Evolutionary conservation across 1,140 invertebrate genomes (phyloP).

Genomic region (Drosophila sp.): DNA sequence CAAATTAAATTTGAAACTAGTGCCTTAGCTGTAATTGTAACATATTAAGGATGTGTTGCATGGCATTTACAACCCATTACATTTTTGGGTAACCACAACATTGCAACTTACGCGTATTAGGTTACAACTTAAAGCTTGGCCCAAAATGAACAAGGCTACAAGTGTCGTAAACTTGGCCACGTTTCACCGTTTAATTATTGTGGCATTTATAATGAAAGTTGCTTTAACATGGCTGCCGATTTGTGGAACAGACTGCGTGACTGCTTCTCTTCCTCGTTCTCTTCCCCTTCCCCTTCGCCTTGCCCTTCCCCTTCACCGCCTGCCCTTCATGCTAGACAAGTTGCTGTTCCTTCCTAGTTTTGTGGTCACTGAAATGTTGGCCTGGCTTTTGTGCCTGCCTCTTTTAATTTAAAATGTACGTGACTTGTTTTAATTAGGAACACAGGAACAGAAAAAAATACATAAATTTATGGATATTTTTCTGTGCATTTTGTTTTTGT

Average conservation of each 20-base stretch:
- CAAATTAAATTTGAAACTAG: slow-evolving; percentile 28
- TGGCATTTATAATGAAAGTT: slow-evolving; percentile 54
- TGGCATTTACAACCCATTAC: slow-evolving; percentile 2
- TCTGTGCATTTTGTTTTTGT: neutral
- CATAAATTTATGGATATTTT: slow-evolving; percentile 37
- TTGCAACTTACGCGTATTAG: too few species aligned
- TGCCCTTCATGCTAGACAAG: neutral
- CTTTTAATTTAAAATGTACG: slow-evolving; percentile 58
- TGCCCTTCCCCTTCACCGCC: too few species aligned
- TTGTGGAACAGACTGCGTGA: slow-evolving; percentile 32
- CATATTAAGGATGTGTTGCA: neutral
- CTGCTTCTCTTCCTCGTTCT: neutral
- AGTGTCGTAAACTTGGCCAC: slow-evolving; percentile 19
- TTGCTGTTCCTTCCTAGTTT: slow-evolving; percentile 12
- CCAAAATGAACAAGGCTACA: neutral
- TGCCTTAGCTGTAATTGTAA: slow-evolving; percentile 25
- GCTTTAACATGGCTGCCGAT: slow-evolving; percentile 43
- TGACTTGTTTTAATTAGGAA: slow-evolving; percentile 58
- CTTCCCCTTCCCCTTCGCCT: too few species aligned
- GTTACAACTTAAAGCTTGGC: neutral
- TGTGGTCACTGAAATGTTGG: slow-evolving; percentile 39
- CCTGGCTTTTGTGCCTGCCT: slow-evolving; percentile 31
- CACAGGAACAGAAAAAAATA: slow-evolving; percentile 8
- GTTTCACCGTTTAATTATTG: slow-evolving; percentile 49
- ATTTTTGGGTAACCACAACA: too few species aligned